Conservation (phyloP, 2,113 vertebrate genomes). For the Antigone vipio region DNA sequence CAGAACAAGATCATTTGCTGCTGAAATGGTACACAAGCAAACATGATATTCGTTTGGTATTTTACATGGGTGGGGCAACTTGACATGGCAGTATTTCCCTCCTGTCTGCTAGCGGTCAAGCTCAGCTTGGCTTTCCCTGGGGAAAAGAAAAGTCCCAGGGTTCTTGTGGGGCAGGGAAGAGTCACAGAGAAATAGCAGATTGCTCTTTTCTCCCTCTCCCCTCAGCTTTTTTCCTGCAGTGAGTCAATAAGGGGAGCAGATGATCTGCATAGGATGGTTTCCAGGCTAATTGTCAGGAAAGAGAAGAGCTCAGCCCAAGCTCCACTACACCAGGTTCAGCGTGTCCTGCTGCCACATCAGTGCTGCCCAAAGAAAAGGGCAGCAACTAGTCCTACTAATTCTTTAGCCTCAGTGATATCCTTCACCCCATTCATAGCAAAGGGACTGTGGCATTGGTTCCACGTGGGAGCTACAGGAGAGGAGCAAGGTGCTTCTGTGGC, state of each 20-base stretch:
- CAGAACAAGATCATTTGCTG: neutral
- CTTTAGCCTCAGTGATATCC: neutral
- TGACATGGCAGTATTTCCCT: neutral
- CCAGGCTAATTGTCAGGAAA: slow-evolving; percentile 50
- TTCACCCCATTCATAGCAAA: neutral
- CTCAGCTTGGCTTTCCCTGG: neutral
- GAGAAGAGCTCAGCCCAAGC: slow-evolving; percentile 2
- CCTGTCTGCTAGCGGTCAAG: neutral
- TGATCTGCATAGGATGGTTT: slow-evolving; percentile 23
- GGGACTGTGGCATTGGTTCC: neutral
- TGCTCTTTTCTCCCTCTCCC: neutral
- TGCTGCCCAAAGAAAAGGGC: neutral
- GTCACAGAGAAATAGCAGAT: neutral
- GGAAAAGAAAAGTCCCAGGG: neutral
- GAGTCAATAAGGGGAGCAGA: slow-evolving; percentile 12
- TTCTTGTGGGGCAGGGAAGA: neutral
- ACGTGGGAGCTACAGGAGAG: neutral
- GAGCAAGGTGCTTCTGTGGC: neutral
- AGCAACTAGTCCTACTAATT: neutral
- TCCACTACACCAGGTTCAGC: neutral
- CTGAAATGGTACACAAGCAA: neutral
- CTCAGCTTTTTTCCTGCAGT: neutral
- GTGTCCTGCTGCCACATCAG: neutral
- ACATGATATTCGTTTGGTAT: neutral
- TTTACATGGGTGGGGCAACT: neutral